Conservation (phyloP, 2,888 invertebrate genomes). For the Drosophila borealis region DNA sequence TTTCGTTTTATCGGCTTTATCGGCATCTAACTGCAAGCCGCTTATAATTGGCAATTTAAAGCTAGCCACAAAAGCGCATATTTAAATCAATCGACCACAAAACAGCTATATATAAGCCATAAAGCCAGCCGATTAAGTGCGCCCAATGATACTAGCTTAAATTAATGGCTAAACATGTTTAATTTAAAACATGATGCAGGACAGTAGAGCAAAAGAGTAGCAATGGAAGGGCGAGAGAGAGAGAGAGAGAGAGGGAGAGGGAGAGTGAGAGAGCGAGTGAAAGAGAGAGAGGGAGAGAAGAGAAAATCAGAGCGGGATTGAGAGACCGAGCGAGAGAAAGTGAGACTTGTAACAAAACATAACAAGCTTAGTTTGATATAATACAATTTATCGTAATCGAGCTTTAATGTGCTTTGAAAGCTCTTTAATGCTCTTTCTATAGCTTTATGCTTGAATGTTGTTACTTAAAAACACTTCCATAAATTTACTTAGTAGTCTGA, state of each 20-base stretch:
- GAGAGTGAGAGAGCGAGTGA: background rate
- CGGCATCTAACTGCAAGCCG: constrained; percentile 57
- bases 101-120: constrained; percentile 23
- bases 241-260: background rate
- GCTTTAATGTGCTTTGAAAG: background rate
- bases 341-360: background rate
- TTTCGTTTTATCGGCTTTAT: constrained; percentile 47
- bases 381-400: background rate
- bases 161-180: constrained; percentile 3
- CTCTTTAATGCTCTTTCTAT: background rate
- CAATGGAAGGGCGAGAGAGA: no score
- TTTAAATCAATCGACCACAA: constrained; percentile 69
- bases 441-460: no score
- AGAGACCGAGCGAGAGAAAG: background rate
- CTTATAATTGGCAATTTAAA: constrained; percentile 77
- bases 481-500: no score
- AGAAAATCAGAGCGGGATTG: background rate
- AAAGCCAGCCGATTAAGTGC: constrained; percentile 36
- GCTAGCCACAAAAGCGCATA: constrained; percentile 53
- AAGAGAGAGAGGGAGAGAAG: background rate
- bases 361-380: background rate
- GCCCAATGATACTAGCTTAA: constrained; percentile 20
- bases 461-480: no score
- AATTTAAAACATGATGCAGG: background rate
- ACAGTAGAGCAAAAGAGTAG: background rate